phyloP scores from a whole-genome alignment of 2,888 invertebrate genomes.

The Thecophora atra region DNA sequence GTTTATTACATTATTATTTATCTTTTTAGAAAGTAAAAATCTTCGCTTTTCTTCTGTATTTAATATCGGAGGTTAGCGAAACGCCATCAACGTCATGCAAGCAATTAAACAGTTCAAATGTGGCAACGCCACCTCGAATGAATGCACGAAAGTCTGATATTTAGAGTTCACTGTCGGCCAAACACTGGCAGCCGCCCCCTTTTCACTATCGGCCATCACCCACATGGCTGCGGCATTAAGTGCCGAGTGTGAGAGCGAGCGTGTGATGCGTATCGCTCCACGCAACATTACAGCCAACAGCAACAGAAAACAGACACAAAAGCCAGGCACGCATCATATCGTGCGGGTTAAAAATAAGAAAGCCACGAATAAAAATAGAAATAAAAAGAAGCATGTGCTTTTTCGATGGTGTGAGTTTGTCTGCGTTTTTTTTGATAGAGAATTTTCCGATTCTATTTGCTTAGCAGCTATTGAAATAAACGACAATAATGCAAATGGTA shows the following conservation, averaged over 20 bases:
- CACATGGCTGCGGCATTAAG: background rate
- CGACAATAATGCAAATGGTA: too few species aligned
- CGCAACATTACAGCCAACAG: background rate
- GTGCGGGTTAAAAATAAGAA: background rate
- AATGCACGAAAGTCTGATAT: constrained; percentile 40
- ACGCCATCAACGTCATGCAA: background rate
- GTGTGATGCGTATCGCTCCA: constrained; percentile 5
- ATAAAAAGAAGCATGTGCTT: too few species aligned
- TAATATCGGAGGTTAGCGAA: too few species aligned
- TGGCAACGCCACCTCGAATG: background rate
- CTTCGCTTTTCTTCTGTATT: too few species aligned
- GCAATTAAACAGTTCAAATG: background rate
- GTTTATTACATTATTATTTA: too few species aligned
- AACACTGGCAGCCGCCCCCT: constrained; percentile 38
- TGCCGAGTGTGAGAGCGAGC: background rate
- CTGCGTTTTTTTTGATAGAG: background rate
- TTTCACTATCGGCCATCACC: background rate
- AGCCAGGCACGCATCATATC: constrained; percentile 4
- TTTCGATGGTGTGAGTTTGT: background rate
- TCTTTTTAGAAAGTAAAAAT: too few species aligned
- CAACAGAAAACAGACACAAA: constrained; percentile 3
- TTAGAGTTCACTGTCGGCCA: constrained; percentile 61
- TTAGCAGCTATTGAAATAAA: background rate
- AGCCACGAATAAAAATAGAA: background rate
- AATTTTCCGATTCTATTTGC: background rate